phyloP scores from a whole-genome alignment of 2,113 vertebrate species.

The Bos javanicus region DNA sequence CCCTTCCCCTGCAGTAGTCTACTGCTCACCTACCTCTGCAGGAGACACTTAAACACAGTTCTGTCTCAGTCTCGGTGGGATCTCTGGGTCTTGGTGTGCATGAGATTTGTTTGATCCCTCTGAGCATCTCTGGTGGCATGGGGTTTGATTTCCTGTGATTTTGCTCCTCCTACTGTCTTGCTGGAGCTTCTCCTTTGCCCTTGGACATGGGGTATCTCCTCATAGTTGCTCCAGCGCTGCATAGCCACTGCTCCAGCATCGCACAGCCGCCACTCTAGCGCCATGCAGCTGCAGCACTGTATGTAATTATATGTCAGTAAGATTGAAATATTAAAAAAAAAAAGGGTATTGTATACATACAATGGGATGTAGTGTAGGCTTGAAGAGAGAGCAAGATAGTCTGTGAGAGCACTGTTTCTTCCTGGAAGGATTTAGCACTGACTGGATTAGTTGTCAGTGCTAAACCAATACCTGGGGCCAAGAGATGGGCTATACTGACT shows the following conservation, averaged over 20 bases:
- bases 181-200: not conserved
- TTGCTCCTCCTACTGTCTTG: not conserved
- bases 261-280: rapidly evolving
- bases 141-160: not conserved
- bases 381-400: not conserved
- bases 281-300: not conserved
- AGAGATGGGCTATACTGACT: not conserved
- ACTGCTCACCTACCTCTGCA: not conserved
- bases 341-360: not conserved
- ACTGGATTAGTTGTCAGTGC: not conserved
- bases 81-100: not conserved
- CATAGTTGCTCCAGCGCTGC: not conserved
- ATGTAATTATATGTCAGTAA: not conserved
- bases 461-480: not conserved
- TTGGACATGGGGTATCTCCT: not conserved
- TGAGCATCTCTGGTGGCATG: not conserved
- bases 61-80: not conserved
- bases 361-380: not conserved
- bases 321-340: not conserved
- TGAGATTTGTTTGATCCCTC: not conserved
- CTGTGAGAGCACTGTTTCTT: not conserved
- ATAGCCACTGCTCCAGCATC: not conserved
- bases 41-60: not conserved
- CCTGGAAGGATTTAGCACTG: not conserved
- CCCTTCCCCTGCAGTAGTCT: not conserved